phyloP scores from a whole-genome alignment of 2,888 invertebrate species.

The Laspeyria flexula region DNA sequence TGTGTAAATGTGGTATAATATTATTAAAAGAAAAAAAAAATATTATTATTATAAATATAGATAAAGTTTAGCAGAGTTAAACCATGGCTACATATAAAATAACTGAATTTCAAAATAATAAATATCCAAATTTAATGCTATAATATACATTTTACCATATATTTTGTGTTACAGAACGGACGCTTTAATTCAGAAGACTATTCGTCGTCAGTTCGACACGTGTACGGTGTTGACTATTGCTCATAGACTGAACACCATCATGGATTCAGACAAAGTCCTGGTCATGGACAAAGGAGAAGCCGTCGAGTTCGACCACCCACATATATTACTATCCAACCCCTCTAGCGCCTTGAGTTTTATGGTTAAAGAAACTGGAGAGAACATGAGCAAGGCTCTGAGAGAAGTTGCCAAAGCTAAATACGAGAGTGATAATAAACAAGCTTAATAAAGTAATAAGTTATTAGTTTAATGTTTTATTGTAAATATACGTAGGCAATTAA shows the following conservation, averaged over 20 bases:
- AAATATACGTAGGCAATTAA: neutral
- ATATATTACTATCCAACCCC: constrained; percentile 85
- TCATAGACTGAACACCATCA: constrained; percentile 95
- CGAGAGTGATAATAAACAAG: constrained; percentile 47
- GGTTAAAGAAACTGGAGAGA: constrained; percentile 89
- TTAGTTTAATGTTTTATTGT: neutral
- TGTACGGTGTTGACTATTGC: constrained; percentile 97
- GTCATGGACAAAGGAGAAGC: constrained; percentile 93
- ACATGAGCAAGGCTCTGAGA: constrained; percentile 63
- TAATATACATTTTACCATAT: too few species aligned
- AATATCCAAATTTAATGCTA: too few species aligned
- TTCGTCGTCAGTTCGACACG: constrained; percentile 90
- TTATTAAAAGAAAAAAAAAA: too few species aligned
- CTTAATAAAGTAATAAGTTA: constrained; percentile 5
- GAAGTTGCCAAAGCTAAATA: constrained; percentile 72
- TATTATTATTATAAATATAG: too few species aligned
- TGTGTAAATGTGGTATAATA: too few species aligned
- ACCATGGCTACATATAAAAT: too few species aligned
- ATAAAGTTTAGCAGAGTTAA: too few species aligned
- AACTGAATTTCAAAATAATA: too few species aligned
- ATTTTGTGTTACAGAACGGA: constrained; percentile 82
- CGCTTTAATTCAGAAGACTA: constrained; percentile 92
- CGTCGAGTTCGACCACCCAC: constrained; percentile 90
- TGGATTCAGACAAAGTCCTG: constrained; percentile 95
- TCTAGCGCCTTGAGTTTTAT: constrained; percentile 87